These are phyloP conservation scores for Vireo griseus DNA, from an alignment of 2,797 vertebrate species.

Conservation along the genomic window DNA sequence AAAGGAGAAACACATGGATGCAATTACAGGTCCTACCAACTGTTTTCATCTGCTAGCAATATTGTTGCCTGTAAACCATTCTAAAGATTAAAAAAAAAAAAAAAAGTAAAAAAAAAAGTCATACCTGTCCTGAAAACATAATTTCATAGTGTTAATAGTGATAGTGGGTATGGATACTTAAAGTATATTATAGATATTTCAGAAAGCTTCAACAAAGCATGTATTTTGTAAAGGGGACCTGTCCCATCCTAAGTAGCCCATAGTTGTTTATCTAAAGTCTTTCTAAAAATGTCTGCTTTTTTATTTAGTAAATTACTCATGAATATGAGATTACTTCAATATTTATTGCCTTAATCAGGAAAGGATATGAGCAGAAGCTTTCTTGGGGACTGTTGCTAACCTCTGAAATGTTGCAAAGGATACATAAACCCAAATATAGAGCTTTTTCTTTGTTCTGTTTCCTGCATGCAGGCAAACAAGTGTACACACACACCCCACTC, in stretches of 20 bases:
- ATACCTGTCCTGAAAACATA: constrained; percentile 17
- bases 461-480: fast-evolving
- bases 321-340: constrained; percentile 60
- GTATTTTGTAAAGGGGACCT: constrained; percentile 22
- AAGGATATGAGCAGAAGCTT: constrained; percentile 56
- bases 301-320: constrained; percentile 48
- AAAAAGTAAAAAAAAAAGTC: neutral
- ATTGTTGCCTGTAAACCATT: neutral
- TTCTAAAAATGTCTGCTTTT: constrained; percentile 2
- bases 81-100: neutral
- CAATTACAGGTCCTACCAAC: neutral
- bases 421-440: constrained; percentile 53
- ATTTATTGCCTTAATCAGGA: constrained; percentile 66
- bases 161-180: neutral
- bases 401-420: constrained; percentile 57
- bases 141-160: constrained; percentile 25
- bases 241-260: neutral
- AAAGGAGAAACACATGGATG: neutral
- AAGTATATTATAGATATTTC: neutral
- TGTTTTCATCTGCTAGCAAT: neutral
- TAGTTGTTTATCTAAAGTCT: constrained; percentile 7
- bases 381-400: constrained; percentile 39
- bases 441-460: constrained; percentile 9
- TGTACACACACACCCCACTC: neutral
- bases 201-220: constrained; percentile 12